Evolutionary conservation across 2,888 invertebrate species (phyloP), one percentile per base, ranked within the genome.

Genomic region (Brachyptera putata): DNA sequence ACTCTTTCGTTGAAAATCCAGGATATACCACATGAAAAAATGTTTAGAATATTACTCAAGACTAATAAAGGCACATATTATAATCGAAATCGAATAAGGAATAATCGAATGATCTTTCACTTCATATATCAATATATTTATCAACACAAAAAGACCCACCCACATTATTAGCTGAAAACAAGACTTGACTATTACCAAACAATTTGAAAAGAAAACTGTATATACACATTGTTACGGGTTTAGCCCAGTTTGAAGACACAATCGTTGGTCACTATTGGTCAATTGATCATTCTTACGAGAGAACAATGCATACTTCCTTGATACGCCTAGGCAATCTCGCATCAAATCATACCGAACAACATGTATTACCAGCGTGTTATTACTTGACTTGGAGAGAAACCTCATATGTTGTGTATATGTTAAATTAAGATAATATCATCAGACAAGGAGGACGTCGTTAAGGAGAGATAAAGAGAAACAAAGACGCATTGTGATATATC

Each of bases 301-400:
- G 49, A 53, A 53, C 53, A 53, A 53, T 53, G 53, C 53, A 13
- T 30, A 53, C 53, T 53, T 53, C 53, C 53, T 53, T 21, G 53
- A 53, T 53, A 53, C 53, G 34, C 53, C 53, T 53, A 16, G 34
- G 11, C 50, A 21, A 53, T 53, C 53, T 53, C 21, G 13, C 14
- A 53, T 53, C 36, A 21, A 34, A 34, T 22, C 49, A 24, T 49
- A 16, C 16, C 36, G 22, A n/a, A 46, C 24, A 46, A 21, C 7
- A 11, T 30, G 5, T 7, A 30, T 30, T 30, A 30, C 11, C 30
- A 30, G 22, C 46, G n/a, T 22, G 46, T 24, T 22, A 24, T 22
- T 21, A 46, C 46, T 46, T 46, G 21, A 46, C 24, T 21, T 13
- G 24, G 21, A 46, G 46, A 22, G 46, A 46, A 46, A 46, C 5